phyloP scores from a whole-genome alignment of 2,888 invertebrate genomes.

The Globia sparganii region DNA sequence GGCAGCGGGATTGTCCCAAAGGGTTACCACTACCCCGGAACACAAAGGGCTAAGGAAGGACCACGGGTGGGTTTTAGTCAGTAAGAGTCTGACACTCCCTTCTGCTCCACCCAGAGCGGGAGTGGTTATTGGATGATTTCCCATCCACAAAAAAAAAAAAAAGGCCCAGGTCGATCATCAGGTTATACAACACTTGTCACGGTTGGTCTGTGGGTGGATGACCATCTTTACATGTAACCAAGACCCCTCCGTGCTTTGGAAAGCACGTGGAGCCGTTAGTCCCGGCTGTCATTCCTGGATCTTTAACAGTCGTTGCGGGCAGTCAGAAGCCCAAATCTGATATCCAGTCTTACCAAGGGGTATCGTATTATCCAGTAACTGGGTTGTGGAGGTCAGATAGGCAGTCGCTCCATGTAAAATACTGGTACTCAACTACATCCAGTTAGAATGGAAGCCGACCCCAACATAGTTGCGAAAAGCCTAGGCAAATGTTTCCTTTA shows the following conservation, averaged over 20 bases:
- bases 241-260: background rate
- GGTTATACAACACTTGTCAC: background rate
- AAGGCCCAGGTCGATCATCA: background rate
- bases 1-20: too few species aligned
- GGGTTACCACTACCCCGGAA: too few species aligned
- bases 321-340: too few species aligned
- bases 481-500: background rate
- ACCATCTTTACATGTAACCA: background rate
- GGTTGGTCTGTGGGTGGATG: background rate
- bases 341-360: background rate
- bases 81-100: too few species aligned
- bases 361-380: background rate
- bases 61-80: too few species aligned
- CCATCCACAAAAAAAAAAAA: too few species aligned
- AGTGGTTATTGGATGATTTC: too few species aligned
- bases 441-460: background rate
- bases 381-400: background rate
- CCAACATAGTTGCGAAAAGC: background rate
- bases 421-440: background rate
- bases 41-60: too few species aligned
- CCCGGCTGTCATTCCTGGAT: background rate
- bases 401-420: background rate
- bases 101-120: too few species aligned
- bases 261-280: background rate
- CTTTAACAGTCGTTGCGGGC: background rate